Evolutionary conservation across 2,113 vertebrate species (phyloP), one percentile per base, ranked within the genome.

Genomic region (Cettia cetti): DNA sequence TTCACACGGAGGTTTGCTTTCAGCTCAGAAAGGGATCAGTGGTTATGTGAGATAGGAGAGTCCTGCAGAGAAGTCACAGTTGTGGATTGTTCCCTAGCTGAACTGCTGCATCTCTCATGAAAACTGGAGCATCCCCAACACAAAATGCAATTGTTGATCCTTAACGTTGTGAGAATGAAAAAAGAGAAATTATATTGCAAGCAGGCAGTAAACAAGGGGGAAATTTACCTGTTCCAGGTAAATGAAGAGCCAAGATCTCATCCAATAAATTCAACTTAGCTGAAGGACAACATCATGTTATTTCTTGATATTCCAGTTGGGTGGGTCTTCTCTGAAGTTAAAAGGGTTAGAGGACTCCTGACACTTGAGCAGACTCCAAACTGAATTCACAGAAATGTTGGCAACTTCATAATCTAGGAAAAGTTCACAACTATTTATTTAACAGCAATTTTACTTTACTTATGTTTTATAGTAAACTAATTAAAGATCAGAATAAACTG

Each of bases 1-100:
- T 95, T 96, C 91, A 94, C 94, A 94, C 15, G 7, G 68, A 89
- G 87, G 85, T 94, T 95, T 94, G 59, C 71, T 96, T 93, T 90
- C 90, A 92, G 82, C 80, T 84, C 72, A 80, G 85, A 94, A 91
- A 89, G 50, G 84, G 75, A 90, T 92, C 74, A 82, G 44, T 66
- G 63, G 75, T 80, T 91, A 79, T 12, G 35, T 92, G 90, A 91
- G 90, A 87, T 31, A 91, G 84, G 37, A 76, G 53, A 82, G 68
- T 70, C 60, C 76, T 86, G 52, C 50, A 77, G 44, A 54, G 71
- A 94, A 85, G 78, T 52, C 84, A 78, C 53, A 92, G 76, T 47
- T 63, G 60, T 21, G 35, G 60, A 64, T 40, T 80, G 52, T 88
- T 90, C 28, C 40, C 63, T 44, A n/a, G 59, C 33, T 49, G 75